Percentiles rank a stretch among this genome's conserved stretches.
phyloP scores from a whole-genome alignment of 2,888 invertebrate species.

The Griposia aprilina region DNA sequence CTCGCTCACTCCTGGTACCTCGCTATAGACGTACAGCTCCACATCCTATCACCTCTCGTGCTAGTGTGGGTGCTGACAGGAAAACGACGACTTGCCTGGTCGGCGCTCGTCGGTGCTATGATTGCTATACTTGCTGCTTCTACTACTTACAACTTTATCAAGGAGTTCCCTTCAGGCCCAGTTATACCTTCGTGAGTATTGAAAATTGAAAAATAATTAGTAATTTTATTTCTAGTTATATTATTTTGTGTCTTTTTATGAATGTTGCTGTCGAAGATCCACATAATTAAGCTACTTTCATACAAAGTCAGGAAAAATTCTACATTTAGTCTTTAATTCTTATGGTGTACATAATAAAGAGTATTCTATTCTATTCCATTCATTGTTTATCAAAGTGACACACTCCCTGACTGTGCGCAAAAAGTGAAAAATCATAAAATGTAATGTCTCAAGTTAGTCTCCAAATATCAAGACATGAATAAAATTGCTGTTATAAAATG shows the following conservation, averaged over 20 bases:
- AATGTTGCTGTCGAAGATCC: neutral
- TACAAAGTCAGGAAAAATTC: neutral
- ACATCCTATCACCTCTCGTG: constrained; percentile 80
- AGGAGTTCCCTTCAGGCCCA: constrained; percentile 70
- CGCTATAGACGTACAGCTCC: constrained; percentile 82
- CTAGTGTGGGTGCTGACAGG: constrained; percentile 78
- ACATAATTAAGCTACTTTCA: neutral
- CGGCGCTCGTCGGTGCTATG: constrained; percentile 68
- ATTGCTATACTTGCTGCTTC: constrained; percentile 69
- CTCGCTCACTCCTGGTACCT: constrained; percentile 82
- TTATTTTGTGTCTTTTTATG: neutral
- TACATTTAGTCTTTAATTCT: neutral
- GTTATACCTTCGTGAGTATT: constrained; percentile 74
- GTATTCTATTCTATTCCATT: neutral
- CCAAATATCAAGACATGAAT: neutral
- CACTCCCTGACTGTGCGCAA: neutral
- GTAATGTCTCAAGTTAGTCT: neutral
- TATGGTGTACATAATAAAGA: neutral
- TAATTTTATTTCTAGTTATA: neutral
- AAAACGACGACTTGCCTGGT: constrained; percentile 73
- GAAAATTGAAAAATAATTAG: neutral
- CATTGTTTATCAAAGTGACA: neutral
- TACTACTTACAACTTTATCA: constrained; percentile 74
- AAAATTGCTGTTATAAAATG: neutral
- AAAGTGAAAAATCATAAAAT: neutral